These are phyloP conservation scores for Brachionichthys hirsutus DNA, from an alignment of 2,113 vertebrate genomes.

Conservation along the genomic window DNA sequence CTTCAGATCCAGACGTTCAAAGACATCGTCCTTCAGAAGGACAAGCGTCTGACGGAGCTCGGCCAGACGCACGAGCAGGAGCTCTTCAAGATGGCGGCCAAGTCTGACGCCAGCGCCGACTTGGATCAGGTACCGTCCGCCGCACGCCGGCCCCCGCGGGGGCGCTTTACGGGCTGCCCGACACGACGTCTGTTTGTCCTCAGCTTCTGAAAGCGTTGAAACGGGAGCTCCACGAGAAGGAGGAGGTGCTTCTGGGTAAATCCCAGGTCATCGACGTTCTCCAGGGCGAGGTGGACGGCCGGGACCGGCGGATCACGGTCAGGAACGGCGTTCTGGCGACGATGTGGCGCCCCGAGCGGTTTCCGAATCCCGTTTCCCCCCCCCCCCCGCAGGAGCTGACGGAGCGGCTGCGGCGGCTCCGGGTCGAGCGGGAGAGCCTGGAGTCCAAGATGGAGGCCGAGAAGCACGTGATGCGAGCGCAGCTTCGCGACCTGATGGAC, in stretches of 20 bases:
- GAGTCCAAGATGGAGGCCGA: constrained; percentile 89
- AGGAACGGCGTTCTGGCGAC: too few species aligned
- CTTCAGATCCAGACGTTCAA: constrained; percentile 83
- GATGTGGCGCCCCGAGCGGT: too few species aligned
- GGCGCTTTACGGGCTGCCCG: not conserved
- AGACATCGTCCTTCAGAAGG: constrained; percentile 86
- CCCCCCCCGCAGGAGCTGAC: constrained; percentile 73
- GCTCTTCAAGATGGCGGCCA: constrained; percentile 86
- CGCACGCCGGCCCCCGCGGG: too few species aligned
- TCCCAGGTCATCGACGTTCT: constrained; percentile 89
- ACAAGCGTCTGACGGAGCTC: constrained; percentile 76
- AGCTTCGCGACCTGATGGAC: constrained; percentile 87
- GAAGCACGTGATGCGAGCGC: constrained; percentile 90
- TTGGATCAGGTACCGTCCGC: constrained; percentile 81
- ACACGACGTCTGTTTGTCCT: not conserved
- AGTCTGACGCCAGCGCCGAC: constrained; percentile 88
- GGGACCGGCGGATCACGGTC: constrained; percentile 82
- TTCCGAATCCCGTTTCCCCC: too few species aligned
- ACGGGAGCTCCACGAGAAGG: constrained; percentile 91
- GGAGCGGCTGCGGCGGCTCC: constrained; percentile 78
- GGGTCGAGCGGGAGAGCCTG: constrained; percentile 85
- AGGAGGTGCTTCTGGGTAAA: constrained; percentile 87
- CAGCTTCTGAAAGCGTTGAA: constrained; percentile 86
- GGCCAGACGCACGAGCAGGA: constrained; percentile 86
- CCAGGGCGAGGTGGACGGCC: constrained; percentile 85